These are phyloP conservation scores for Pelusios castaneus DNA, from an alignment of 2,113 vertebrate genomes.

Conservation along the genomic window DNA sequence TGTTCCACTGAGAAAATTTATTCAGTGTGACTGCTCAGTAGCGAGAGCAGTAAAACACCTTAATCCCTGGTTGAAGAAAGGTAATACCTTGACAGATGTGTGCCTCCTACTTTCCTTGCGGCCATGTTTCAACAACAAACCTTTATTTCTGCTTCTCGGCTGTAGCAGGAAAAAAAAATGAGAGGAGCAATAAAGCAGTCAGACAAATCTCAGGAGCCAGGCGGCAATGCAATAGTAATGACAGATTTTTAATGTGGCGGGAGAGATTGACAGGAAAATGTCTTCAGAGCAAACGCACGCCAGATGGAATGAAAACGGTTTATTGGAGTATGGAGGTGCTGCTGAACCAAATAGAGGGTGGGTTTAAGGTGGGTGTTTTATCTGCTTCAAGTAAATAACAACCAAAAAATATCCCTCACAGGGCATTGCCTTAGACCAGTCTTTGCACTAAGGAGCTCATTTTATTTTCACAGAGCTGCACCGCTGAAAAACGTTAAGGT, in stretches of 20 bases:
- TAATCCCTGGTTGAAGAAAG: constrained; percentile 93
- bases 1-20: constrained; percentile 86
- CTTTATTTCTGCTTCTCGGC: constrained; percentile 86
- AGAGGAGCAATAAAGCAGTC: constrained; percentile 87
- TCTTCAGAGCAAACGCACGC: constrained; percentile 93
- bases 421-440: neutral
- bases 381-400: constrained; percentile 72
- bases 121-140: constrained; percentile 88
- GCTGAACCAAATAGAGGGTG: constrained; percentile 75
- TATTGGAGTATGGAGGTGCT: constrained; percentile 91
- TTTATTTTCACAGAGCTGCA: neutral
- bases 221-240: constrained; percentile 84
- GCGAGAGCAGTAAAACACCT: constrained; percentile 86
- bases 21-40: constrained; percentile 86
- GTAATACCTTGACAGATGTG: constrained; percentile 96
- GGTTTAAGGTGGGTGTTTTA: constrained; percentile 77
- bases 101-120: constrained; percentile 89
- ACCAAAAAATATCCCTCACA: constrained; percentile 2
- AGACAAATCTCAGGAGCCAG: constrained; percentile 92
- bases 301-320: constrained; percentile 99
- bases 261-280: constrained; percentile 96
- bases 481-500: constrained; percentile 10
- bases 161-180: constrained; percentile 82
- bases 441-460: neutral
- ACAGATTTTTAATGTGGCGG: constrained; percentile 92